Conservation (phyloP, 1,140 invertebrate species). For the Telenomus remus region DNA sequence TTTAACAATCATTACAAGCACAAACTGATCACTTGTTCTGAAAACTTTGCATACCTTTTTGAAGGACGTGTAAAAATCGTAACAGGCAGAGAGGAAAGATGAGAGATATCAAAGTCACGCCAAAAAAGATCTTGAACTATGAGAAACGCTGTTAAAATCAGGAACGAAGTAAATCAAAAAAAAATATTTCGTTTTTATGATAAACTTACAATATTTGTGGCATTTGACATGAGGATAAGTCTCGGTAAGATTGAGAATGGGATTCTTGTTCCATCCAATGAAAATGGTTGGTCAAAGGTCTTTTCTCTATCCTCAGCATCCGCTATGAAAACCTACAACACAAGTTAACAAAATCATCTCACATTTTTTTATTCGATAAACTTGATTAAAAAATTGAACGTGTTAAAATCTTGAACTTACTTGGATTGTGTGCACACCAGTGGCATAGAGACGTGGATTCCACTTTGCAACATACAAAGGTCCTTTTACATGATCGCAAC, state of each 20-base stretch:
- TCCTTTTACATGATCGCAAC: slow-evolving; percentile 78
- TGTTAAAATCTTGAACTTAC: slow-evolving; percentile 74
- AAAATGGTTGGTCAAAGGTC: slow-evolving; percentile 54
- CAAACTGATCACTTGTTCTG: background rate
- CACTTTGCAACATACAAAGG: slow-evolving; percentile 85
- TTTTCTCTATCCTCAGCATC: slow-evolving; percentile 49
- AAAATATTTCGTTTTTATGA: background rate
- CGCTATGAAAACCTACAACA: slow-evolving; percentile 34
- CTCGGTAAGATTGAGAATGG: slow-evolving; percentile 47
- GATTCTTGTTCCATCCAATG: slow-evolving; percentile 51
- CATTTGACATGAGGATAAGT: slow-evolving; percentile 52
- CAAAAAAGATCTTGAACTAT: slow-evolving; percentile 84
- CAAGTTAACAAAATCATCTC: background rate
- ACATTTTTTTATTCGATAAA: background rate
- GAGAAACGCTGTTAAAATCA: slow-evolving; percentile 55
- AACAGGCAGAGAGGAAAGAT: slow-evolving; percentile 80
- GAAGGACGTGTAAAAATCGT: slow-evolving; percentile 76
- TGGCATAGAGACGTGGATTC: slow-evolving; percentile 80
- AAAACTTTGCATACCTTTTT: slow-evolving; percentile 73
- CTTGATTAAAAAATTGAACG: background rate
- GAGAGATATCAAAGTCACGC: slow-evolving; percentile 77
- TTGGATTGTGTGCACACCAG: slow-evolving; percentile 83
- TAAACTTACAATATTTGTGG: slow-evolving; percentile 46
- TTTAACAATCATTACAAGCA: slow-evolving; percentile 12
- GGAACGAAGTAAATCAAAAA: background rate